These are phyloP conservation scores for Myrmecobius fasciatus DNA, from an alignment of 2,113 vertebrate genomes.

Conservation along the genomic window DNA sequence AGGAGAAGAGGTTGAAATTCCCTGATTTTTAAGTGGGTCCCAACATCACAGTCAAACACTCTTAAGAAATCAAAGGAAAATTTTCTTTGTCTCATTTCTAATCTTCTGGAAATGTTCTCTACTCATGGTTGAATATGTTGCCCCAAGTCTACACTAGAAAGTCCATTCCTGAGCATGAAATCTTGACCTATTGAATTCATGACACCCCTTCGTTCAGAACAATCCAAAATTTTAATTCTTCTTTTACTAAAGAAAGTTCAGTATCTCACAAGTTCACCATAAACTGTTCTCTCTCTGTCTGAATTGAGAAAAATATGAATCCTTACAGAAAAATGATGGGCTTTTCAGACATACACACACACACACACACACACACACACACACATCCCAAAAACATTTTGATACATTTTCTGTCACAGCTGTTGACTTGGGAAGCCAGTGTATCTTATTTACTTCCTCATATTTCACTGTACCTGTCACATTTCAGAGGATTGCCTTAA, in stretches of 20 bases:
- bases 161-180: neutral
- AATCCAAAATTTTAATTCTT: neutral
- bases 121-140: neutral
- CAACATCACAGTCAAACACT: neutral
- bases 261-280: neutral
- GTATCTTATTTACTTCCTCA: conserved; percentile 11
- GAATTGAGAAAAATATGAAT: conserved; percentile 1
- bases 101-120: neutral
- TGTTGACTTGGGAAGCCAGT: neutral
- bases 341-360: neutral
- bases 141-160: neutral
- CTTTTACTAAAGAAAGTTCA: neutral
- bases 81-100: neutral
- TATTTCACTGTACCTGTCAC: neutral
- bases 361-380: neutral
- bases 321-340: neutral
- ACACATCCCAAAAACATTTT: neutral
- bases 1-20: neutral
- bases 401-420: conserved; percentile 10
- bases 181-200: neutral
- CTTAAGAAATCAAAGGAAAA: neutral
- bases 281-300: neutral
- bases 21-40: neutral
- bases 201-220: neutral
- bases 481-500: neutral